Evolutionary conservation across 2,888 invertebrate species (phyloP).

Genomic region (Erynnis tages): DNA sequence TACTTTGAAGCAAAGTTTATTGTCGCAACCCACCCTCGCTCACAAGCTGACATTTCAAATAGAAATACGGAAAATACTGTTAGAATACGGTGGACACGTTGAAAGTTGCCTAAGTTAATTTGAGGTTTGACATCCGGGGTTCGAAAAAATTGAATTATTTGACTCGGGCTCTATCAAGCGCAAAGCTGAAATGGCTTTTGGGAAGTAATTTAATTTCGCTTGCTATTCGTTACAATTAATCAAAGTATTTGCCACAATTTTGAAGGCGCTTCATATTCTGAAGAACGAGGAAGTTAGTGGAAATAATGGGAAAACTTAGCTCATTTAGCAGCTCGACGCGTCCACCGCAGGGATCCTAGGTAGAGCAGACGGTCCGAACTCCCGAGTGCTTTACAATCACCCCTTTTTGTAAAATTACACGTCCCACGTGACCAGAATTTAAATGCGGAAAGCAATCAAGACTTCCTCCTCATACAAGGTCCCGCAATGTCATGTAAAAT

Average conservation of each 20-base stretch:
- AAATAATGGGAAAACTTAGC: conserved; percentile 76
- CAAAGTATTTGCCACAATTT: conserved; percentile 41
- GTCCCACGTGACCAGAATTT: conserved; percentile 60
- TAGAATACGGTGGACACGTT: conserved; percentile 10
- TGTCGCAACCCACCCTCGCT: conserved; percentile 5
- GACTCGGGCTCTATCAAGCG: not conserved
- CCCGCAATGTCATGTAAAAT: not conserved
- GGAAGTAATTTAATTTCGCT: conserved; percentile 6
- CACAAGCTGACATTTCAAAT: conserved; percentile 9
- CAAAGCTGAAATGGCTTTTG: conserved; percentile 5
- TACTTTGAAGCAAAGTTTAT: conserved; percentile 16
- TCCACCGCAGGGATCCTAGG: conserved; percentile 26
- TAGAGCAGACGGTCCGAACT: conserved; percentile 48
- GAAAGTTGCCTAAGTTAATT: conserved; percentile 21
- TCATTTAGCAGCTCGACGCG: conserved; percentile 56
- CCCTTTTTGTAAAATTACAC: conserved; percentile 68
- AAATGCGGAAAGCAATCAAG: conserved; percentile 31
- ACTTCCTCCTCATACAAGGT: not conserved
- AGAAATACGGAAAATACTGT: conserved; percentile 7
- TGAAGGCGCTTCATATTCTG: conserved; percentile 62
- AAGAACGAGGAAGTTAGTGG: conserved; percentile 59
- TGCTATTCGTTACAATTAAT: conserved; percentile 18
- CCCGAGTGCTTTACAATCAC: conserved; percentile 63
- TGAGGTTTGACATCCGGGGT: conserved; percentile 10
- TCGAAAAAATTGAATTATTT: conserved; percentile 21